Conservation (phyloP, 2,888 invertebrate species). For the Latheticus oryzae region DNA sequence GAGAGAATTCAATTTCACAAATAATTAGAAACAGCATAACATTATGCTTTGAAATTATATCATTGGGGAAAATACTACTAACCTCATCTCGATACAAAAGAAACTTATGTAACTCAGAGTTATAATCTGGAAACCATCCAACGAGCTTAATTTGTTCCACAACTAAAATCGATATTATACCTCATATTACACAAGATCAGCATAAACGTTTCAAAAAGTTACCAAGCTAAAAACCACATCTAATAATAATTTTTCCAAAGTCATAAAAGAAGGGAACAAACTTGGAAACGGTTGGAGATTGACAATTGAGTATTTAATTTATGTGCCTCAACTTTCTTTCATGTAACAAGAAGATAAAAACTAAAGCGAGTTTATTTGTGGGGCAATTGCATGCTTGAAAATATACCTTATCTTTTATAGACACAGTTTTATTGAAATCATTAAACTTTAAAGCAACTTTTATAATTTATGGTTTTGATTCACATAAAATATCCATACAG, state of each 20-base stretch:
- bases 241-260: slow-evolving; percentile 3
- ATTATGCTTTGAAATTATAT: slow-evolving; percentile 8
- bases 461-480: slow-evolving; percentile 26
- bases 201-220: slow-evolving; percentile 13
- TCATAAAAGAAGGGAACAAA: background rate
- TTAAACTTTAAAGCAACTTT: slow-evolving; percentile 31
- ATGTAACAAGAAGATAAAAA: slow-evolving; percentile 13
- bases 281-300: too few species aligned
- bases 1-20: slow-evolving; percentile 6
- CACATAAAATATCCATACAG: slow-evolving; percentile 20
- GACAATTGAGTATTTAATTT: slow-evolving; percentile 16
- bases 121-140: slow-evolving; percentile 34
- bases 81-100: slow-evolving; percentile 27
- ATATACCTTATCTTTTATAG: slow-evolving; percentile 22
- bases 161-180: slow-evolving; percentile 31
- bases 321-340: slow-evolving; percentile 4
- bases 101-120: slow-evolving; percentile 19
- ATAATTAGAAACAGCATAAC: slow-evolving; percentile 22
- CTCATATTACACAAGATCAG: slow-evolving; percentile 26
- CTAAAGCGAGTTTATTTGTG: slow-evolving; percentile 7
- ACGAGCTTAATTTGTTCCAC: slow-evolving; percentile 32
- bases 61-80: slow-evolving; percentile 27
- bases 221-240: slow-evolving; percentile 11
- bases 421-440: slow-evolving; percentile 30
- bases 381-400: slow-evolving; percentile 24